phyloP scores from a whole-genome alignment of 1,140 invertebrate species.

The Aphis craccivora region DNA sequence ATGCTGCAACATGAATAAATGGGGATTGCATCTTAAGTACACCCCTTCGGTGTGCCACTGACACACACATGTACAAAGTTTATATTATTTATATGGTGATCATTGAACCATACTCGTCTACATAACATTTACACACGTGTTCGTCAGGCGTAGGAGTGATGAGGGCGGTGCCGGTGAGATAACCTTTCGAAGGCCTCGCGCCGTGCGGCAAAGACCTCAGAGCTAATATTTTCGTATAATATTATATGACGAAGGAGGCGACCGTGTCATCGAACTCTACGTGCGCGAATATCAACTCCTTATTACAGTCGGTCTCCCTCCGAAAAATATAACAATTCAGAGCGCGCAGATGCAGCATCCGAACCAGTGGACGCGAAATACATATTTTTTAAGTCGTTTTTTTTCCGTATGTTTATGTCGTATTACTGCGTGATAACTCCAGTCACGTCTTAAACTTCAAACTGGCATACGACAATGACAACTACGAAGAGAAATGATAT shows the following conservation, averaged over 20 bases:
- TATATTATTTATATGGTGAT: background rate
- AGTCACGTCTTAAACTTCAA: background rate
- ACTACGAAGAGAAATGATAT: background rate
- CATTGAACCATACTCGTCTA: slow-evolving; percentile 1
- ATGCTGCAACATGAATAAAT: background rate
- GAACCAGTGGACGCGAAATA: background rate
- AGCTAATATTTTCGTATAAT: background rate
- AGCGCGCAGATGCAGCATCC: background rate
- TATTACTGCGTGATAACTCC: background rate
- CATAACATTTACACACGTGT: background rate
- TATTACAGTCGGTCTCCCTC: background rate
- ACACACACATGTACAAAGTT: background rate
- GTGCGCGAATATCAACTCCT: slow-evolving; percentile 13
- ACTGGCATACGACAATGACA: background rate
- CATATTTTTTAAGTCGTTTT: background rate
- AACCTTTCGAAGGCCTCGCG: slow-evolving; percentile 55
- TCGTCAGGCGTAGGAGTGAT: background rate
- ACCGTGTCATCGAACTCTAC: slow-evolving; percentile 42
- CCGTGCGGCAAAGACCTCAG: slow-evolving; percentile 51
- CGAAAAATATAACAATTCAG: background rate
- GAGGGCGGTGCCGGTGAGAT: background rate
- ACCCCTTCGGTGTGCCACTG: background rate
- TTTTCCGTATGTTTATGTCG: background rate
- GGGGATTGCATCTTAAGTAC: background rate
- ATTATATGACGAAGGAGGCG: background rate